A percentile compares a stretch with the other conserved stretches of the same genome.
phyloP scores from a whole-genome alignment of 2,113 vertebrate species.

The Ptilonorhynchus violaceus region DNA sequence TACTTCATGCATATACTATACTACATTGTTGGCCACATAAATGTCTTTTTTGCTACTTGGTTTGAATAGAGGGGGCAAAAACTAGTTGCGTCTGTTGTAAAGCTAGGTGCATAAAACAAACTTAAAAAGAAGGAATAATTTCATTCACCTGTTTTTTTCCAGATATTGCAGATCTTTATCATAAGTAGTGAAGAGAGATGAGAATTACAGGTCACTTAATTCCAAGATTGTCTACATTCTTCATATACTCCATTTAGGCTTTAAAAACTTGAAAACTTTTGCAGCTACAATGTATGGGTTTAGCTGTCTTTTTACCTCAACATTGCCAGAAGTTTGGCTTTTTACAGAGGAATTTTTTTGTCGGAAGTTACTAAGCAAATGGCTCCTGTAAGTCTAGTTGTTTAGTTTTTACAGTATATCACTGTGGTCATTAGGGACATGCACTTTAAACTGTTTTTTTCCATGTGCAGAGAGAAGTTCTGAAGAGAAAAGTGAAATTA shows the following conservation, averaged over 20 bases:
- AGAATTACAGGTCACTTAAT: background rate
- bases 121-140: background rate
- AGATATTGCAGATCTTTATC: background rate
- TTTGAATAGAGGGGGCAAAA: background rate
- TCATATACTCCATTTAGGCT: background rate
- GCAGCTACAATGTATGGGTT: background rate
- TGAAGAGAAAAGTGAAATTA: background rate
- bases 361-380: background rate
- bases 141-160: background rate
- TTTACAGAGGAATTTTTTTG: background rate
- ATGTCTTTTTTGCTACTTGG: background rate
- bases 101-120: background rate
- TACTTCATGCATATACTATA: background rate
- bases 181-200: background rate
- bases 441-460: background rate
- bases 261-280: background rate
- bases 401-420: background rate
- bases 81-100: background rate
- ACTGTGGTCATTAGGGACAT: background rate
- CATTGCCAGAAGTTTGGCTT: background rate
- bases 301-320: background rate
- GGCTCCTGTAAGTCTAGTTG: background rate
- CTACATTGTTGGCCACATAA: background rate
- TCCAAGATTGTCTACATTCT: background rate
- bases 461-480: background rate